Base-by-base conservation (phyloP, 2,113 vertebrate species). In the Semnopithecus entellus region DNA sequence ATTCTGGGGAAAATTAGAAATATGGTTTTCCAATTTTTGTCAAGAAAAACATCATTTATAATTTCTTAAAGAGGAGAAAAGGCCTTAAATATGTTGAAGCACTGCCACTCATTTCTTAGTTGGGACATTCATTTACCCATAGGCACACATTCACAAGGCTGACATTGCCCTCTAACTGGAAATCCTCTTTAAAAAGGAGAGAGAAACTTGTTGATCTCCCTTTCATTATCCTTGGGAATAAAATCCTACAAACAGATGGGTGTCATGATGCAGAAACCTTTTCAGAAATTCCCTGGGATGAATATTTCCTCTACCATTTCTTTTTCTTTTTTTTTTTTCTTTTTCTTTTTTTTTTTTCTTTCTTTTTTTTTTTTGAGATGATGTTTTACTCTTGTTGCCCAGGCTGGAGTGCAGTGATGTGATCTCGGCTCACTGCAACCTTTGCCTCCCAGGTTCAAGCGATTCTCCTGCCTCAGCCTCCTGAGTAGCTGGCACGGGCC, bases 231-330 rank as follows among this genome's bases (percentile, higher is more conserved):
- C n/a, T 2, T 40, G 50, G 81, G 78, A 93, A 87, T n/a, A 52
- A 84, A 85, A 61, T 32, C n/a, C 25, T 92, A 27, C 8, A 50
- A 86, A n/a, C 59, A 73, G 38, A 82, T 27, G 75, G 17, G 45
- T 57, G 43, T 79, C 43, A 61, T 3, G 12, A 73, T 18, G 22
- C 59, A 64, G 57, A 87, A 80, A 70, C 48, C 30, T 84, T 59
- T 68, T 76, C 70, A 32, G 75, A 90, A 75, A 92, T 25, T 88
- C 86, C 92, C 88, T 35, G 70, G 57, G 32, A 64, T 38, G 14
- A 90, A 22, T 3, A 20, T 78, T 93, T 88, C 81, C 76, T 75
- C 3, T 7, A 8, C 2, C 14, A 72, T 92, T 61, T 92, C 61
- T 68, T 55, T 55, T 18, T 55, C 2, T 20, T 55, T 55, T 52